Evolutionary conservation across 2,113 vertebrate genomes (phyloP).

Genomic region (Pleuronectes platessa): DNA sequence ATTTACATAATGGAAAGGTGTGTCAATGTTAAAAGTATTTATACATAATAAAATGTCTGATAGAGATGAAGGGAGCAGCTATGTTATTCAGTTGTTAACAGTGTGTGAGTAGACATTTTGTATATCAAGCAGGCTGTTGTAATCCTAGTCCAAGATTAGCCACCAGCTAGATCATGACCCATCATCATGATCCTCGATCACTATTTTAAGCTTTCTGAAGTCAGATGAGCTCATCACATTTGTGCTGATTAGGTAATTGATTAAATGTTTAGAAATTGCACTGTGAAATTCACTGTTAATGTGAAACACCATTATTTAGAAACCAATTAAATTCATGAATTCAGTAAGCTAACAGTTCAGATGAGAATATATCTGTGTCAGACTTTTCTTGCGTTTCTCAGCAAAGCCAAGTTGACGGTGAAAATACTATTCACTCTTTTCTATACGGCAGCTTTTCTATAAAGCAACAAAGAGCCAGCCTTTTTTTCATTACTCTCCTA

Average conservation of each 20-base stretch:
- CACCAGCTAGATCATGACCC: no score
- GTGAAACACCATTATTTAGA: background rate
- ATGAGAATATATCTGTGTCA: background rate
- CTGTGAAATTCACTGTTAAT: background rate
- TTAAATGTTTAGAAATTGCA: background rate
- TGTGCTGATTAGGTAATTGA: background rate
- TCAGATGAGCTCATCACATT: background rate
- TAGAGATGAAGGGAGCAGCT: no score
- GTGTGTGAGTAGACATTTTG: no score
- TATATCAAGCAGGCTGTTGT: no score
- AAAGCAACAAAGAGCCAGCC: background rate
- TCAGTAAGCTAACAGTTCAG: background rate
- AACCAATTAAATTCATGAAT: background rate
- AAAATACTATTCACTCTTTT: background rate
- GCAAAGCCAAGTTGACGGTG: background rate
- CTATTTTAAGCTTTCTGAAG: background rate
- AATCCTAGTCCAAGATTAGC: no score
- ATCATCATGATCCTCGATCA: no score
- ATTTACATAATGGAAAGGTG: no score
- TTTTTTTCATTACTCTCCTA: no score
- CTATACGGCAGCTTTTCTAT: background rate
- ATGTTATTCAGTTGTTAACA: no score
- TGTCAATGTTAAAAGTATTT: no score
- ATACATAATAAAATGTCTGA: no score
- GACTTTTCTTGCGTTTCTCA: background rate